Evolutionary conservation across 2,113 vertebrate genomes (phyloP), one percentile per base, ranked within the genome.

Genomic region (Prochilodus magdalenae): DNA sequence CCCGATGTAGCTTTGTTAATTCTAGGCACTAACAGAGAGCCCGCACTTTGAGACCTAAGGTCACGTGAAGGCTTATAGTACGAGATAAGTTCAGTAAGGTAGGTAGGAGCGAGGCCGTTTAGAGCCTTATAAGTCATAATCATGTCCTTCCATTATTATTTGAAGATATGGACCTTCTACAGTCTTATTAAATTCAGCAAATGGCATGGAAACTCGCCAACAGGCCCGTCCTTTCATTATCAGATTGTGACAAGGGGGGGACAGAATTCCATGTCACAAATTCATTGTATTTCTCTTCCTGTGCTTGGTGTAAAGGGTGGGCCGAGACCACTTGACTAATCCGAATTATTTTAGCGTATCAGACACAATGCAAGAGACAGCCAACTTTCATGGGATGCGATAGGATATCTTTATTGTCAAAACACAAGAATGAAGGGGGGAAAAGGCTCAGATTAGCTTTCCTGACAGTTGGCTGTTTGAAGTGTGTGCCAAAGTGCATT

Each of bases 351-450:
- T 80, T 60, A 90, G 84, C 90, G 73, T 90, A 89, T 89, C 88
- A 10, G 86, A 88, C 86, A 92, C 88, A 83, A 90, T 90, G 88
- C 87, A 77, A 90, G 89, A 94, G 90, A 88, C 88, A 57, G 90
- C 78, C 90, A 84, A 89, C 89, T 90, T 90, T 90, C 91, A 91
- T 88, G 89, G 88, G 90, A 93, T 88, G 89, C 82, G 94, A 94
- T 95, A 94, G 83, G 81, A 84, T 95, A 94, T 95, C 93, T 93
- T 93, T 94, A 93, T 94, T 94, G 93, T 94, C 90, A 94, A 94
- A 94, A 93, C 91, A 94, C 83, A 90, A 90, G 93, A 95, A 93
- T 94, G 93, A 94, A 92, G 88, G 88, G 88, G 87, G 44, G 36
- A 62, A 88, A 84, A 87, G 89, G 85, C 80, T 84, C 87, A 90